Base-by-base conservation (phyloP, 2,888 invertebrate genomes). In the Micoletzkya japonica region DNA sequence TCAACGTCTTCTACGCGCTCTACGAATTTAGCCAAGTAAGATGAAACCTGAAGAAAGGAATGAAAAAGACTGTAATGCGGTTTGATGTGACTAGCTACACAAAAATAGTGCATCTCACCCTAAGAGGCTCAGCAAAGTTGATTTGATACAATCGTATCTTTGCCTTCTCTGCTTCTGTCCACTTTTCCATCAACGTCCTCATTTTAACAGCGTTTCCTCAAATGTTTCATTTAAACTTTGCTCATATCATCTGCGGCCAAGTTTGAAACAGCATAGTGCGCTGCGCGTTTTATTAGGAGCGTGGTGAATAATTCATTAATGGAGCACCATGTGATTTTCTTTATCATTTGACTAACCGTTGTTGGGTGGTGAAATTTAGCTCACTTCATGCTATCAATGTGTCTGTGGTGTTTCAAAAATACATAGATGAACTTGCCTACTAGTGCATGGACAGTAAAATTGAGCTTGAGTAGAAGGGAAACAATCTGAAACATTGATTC, bases 1-100 rank as follows among this genome's bases (percentile, higher is more conserved):
- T 76, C 76, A 37, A 76, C 37, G 24, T 64, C 28, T n/a, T 50
- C 52, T 37, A 28, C 32, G 4, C 52, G 24, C 14, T 72, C 68
- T 24, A 34, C 34, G 28, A 68, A 26, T 32, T 37, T 20, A 39
- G 44, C 57, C 32, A 68, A 39, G 58, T 68, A 68, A 28, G 30
- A 24, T 3, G 44, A 58, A 44, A 20, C 44, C 44, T 44, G 44
- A 44, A 20, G 44, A 44, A 14, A 44, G 10, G 20, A 44, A 20
- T 68, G 68, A 64, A 50, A 50, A 34, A n/a, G n/a, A 14, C 6
- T 34, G n/a, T n/a, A n/a, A n/a, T n/a, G n/a, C n/a, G n/a, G n/a
- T n/a, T n/a, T n/a, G n/a, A n/a, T n/a, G n/a, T n/a, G n/a, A n/a
- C n/a, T n/a, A n/a, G n/a, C n/a, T n/a, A n/a, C n/a, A n/a, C n/a